A percentile compares a stretch with the other conserved stretches of the same genome.
phyloP scores from a whole-genome alignment of 2,113 vertebrate genomes.

The Labrus mixtus region DNA sequence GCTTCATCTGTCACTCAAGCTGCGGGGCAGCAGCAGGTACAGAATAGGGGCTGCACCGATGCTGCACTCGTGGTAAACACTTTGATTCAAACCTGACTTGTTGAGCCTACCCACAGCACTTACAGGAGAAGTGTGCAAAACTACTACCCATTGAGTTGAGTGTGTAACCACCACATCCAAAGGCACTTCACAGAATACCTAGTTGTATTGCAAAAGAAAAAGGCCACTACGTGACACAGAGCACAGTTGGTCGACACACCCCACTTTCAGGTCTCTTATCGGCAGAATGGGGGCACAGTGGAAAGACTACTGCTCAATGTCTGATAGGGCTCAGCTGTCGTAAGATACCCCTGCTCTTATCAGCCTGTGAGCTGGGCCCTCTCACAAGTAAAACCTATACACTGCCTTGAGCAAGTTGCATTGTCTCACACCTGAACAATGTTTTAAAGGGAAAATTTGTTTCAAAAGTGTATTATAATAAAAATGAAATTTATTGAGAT shows the following conservation, averaged over 20 bases:
- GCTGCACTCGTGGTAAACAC: neutral
- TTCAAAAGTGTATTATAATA: neutral
- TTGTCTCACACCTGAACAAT: neutral
- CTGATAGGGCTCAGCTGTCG: slow-evolving; percentile 73
- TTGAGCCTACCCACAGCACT: neutral
- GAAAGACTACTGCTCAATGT: slow-evolving; percentile 73
- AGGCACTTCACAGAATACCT: neutral
- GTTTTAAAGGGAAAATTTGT: neutral
- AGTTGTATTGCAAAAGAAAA: slow-evolving; percentile 29
- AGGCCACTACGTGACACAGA: slow-evolving; percentile 23
- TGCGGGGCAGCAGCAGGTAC: neutral
- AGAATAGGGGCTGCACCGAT: slow-evolving; percentile 7
- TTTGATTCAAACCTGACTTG: neutral
- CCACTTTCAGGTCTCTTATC: slow-evolving; percentile 76
- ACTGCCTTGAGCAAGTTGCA: neutral
- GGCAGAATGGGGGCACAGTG: slow-evolving; percentile 60
- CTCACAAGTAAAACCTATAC: slow-evolving; percentile 38
- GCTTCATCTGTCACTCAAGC: slow-evolving; percentile 28
- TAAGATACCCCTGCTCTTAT: slow-evolving; percentile 70
- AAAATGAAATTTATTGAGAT: neutral
- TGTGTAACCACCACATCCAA: slow-evolving; percentile 12
- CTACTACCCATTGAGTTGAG: neutral
- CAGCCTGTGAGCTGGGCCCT: slow-evolving; percentile 60
- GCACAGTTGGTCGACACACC: slow-evolving; percentile 61
- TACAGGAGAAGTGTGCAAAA: neutral